Evolutionary conservation across 2,797 vertebrate genomes (phyloP).

Genomic region (Myotis daubentonii): DNA sequence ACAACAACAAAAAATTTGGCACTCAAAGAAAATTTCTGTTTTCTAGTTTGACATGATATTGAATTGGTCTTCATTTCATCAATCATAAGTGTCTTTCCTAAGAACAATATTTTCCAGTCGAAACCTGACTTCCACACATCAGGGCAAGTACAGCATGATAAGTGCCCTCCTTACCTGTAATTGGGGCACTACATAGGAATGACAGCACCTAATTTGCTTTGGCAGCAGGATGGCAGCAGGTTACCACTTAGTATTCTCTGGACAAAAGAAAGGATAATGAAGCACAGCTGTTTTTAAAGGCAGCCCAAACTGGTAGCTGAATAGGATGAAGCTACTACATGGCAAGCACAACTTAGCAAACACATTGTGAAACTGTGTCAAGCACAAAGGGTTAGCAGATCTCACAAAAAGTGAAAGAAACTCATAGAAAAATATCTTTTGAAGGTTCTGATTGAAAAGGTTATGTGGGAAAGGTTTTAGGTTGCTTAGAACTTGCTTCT

Average conservation of each 20-base stretch:
- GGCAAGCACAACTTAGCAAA: slow-evolving; percentile 49
- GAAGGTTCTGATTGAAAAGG: slow-evolving; percentile 48
- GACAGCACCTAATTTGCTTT: slow-evolving; percentile 43
- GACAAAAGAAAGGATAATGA: slow-evolving; percentile 63
- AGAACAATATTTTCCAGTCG: slow-evolving; percentile 23
- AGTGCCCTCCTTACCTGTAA: slow-evolving; percentile 37
- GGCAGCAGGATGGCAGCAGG: slow-evolving; percentile 45
- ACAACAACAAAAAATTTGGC: slow-evolving; percentile 25
- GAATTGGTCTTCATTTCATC: neutral
- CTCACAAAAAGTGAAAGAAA: slow-evolving; percentile 32
- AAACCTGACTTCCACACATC: slow-evolving; percentile 5
- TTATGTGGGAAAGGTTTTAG: slow-evolving; percentile 26
- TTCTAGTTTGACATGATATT: neutral
- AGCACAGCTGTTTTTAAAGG: slow-evolving; percentile 61
- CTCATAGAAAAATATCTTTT: slow-evolving; percentile 12
- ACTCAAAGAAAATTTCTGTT: neutral
- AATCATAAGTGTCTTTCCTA: neutral
- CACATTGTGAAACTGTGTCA: slow-evolving; percentile 48
- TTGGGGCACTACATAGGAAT: slow-evolving; percentile 12
- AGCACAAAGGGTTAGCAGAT: slow-evolving; percentile 22
- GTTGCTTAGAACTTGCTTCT: slow-evolving; percentile 40
- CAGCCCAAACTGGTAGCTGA: neutral
- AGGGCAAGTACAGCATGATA: neutral
- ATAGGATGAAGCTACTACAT: slow-evolving; percentile 21
- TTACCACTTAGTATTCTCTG: slow-evolving; percentile 52